Base-by-base conservation (phyloP, 2,113 vertebrate species). In the Etia nguti region DNA sequence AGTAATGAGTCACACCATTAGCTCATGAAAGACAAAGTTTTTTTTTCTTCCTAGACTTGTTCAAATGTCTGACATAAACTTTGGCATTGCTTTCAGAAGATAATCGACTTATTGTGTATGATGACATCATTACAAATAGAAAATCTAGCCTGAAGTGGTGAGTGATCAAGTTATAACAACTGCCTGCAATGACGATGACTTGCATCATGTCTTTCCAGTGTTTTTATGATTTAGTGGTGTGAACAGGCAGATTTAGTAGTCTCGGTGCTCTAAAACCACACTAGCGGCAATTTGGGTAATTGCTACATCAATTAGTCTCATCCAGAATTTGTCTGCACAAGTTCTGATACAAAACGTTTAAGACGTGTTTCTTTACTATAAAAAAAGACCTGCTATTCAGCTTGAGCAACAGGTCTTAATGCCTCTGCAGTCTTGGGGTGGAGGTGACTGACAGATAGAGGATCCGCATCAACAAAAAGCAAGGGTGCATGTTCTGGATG, bases 241-340 rank as follows among this genome's bases (percentile, higher is more conserved):
- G 59, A 86, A 80, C 83, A 81, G 85, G 88, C 88, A 90, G 59
- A 88, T 87, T 81, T 89, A 90, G 83, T 83, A 7, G 60, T 38
- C 34, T 55, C 2, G 34, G 6, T 34, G 43, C 22, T 48, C 4
- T 24, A 20, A 77, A 81, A 82, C 46, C 50, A 20, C 75, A 87
- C 81, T 84, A 5, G 36, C 1, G 26, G 89, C 86, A 83, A 87
- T 59, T 24, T 5, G 56, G 2, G 34, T 29, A 81, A 85, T 84
- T 6, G 13, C 6, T 10, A 10, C n/a, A 46, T 56, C 54, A 90
- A 62, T 82, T 60, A 48, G 62, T 46, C 43, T 84, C 2, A 50
- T 80, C 36, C n/a, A n/a, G 26, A 84, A 86, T 92, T 34, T 88
- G 87, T 90, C 82, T 62, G 2, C 60, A 80, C 83, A 89, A 1